A percentile compares a stretch with the other conserved stretches of the same genome.
Evolutionary conservation across 2,113 vertebrate species (phyloP).

Genomic region (Ariopsis seemanni): DNA sequence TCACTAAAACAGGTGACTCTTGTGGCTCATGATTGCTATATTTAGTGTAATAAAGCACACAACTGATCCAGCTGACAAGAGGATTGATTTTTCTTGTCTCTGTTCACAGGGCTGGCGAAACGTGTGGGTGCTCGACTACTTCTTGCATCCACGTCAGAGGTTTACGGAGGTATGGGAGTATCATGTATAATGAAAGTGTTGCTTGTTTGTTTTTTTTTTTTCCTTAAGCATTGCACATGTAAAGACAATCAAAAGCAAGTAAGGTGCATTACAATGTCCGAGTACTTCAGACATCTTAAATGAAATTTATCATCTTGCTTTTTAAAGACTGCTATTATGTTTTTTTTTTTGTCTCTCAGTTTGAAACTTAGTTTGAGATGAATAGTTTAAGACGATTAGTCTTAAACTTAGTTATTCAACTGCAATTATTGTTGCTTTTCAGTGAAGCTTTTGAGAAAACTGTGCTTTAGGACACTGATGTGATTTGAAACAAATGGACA

Average conservation of each 20-base stretch:
- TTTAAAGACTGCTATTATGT: not conserved
- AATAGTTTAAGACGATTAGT: not conserved
- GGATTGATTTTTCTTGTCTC: conserved; percentile 28
- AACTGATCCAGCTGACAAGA: not conserved
- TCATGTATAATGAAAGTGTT: not conserved
- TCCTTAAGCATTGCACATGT: not conserved
- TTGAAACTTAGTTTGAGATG: not conserved
- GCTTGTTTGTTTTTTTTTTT: no score
- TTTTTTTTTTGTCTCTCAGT: not conserved
- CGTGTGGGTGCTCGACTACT: conserved; percentile 94
- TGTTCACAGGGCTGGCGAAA: conserved; percentile 86
- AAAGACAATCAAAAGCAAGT: not conserved
- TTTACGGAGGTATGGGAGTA: conserved; percentile 89
- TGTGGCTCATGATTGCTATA: not conserved
- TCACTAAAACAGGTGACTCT: not conserved
- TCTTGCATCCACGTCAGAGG: conserved; percentile 94
- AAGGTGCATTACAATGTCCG: not conserved
- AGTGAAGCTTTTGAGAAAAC: not conserved
- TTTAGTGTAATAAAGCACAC: not conserved
- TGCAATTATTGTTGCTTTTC: not conserved
- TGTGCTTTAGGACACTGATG: not conserved
- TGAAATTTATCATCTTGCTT: not conserved
- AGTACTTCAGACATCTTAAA: not conserved
- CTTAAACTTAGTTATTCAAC: not conserved
- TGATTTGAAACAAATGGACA: conserved; percentile 10